Evolutionary conservation across 2,797 vertebrate genomes (phyloP).

Genomic region (Bucorvus abyssinicus): DNA sequence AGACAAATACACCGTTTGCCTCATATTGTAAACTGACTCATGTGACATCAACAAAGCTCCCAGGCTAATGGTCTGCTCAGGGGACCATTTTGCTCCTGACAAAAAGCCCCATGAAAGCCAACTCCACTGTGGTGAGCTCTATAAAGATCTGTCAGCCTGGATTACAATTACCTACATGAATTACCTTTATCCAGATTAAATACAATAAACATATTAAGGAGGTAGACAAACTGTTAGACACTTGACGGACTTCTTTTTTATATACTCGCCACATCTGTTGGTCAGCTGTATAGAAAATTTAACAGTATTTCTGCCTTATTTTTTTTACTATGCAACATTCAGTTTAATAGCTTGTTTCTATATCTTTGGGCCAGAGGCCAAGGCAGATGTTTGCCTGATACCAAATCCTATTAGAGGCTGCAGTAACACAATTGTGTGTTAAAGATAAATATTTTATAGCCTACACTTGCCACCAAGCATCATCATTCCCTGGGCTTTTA

Average conservation of each 20-base stretch:
- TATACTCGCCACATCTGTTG: conserved; percentile 25
- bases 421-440: conserved; percentile 70
- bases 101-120: conserved; percentile 4
- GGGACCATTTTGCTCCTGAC: conserved; percentile 9
- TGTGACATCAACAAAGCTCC: neutral
- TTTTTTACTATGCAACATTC: conserved; percentile 70
- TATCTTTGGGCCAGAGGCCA: conserved; percentile 73
- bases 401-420: conserved; percentile 71
- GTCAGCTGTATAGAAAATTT: conserved; percentile 40
- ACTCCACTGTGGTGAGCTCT: neutral
- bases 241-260: conserved; percentile 51
- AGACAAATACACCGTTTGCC: neutral
- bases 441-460: conserved; percentile 76
- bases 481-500: conserved; percentile 27
- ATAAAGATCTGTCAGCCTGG: conserved; percentile 21
- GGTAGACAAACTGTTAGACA: conserved; percentile 23
- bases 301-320: conserved; percentile 55
- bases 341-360: conserved; percentile 67
- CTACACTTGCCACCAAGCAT: conserved; percentile 46
- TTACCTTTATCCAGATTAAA: conserved; percentile 57
- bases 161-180: conserved; percentile 43
- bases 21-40: neutral
- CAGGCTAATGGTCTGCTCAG: conserved; percentile 8
- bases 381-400: conserved; percentile 64
- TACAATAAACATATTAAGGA: conserved; percentile 61